A percentile compares a stretch with the other conserved stretches of the same genome.
Evolutionary conservation across 2,113 vertebrate genomes (phyloP).

Genomic region (Gallinago media): DNA sequence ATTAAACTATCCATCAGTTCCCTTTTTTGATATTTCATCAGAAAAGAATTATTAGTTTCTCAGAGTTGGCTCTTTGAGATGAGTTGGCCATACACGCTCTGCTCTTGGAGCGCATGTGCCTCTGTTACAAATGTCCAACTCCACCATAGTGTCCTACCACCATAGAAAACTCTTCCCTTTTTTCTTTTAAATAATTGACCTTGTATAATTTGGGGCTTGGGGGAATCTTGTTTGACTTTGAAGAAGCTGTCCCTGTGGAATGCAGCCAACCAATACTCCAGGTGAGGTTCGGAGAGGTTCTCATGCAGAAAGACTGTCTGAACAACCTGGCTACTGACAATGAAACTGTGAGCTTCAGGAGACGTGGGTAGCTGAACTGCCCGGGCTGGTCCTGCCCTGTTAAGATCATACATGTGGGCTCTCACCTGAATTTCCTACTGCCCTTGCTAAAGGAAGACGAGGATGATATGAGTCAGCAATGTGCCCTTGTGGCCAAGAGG

Average conservation of each 20-base stretch:
- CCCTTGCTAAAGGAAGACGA: not conserved
- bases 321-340: not conserved
- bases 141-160: not conserved
- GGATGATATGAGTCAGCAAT: not conserved
- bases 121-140: not conserved
- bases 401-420: not conserved
- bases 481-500: too few species aligned
- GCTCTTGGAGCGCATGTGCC: rapidly evolving
- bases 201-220: not conserved
- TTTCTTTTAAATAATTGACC: not conserved
- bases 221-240: not conserved
- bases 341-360: not conserved
- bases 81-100: not conserved
- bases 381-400: not conserved
- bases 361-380: not conserved
- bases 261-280: not conserved
- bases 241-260: not conserved
- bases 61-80: not conserved
- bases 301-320: not conserved
- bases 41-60: not conserved
- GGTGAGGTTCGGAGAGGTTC: not conserved
- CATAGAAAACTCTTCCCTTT: rapidly evolving
- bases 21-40: not conserved
- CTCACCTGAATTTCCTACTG: not conserved
- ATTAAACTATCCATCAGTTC: not conserved